Evolutionary conservation across 2,797 vertebrate genomes (phyloP).

Genomic region (Picus viridis): DNA sequence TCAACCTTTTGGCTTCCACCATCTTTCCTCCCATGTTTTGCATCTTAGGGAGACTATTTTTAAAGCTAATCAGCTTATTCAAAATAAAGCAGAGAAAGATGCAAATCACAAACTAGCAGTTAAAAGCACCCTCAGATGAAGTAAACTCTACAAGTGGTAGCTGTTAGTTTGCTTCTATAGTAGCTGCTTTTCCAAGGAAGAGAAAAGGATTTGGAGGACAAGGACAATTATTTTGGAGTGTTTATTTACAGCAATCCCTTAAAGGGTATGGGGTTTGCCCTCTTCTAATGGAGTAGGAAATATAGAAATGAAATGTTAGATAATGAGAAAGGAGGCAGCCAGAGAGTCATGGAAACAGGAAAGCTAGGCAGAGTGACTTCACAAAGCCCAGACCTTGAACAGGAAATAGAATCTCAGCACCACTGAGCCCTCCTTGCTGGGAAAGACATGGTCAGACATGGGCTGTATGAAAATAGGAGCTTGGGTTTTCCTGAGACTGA

Average conservation of each 20-base stretch:
- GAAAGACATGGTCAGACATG: no score
- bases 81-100: slow-evolving; percentile 50
- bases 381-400: not conserved
- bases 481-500: not conserved
- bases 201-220: not conserved
- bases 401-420: no score
- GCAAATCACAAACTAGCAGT: slow-evolving; percentile 13
- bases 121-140: slow-evolving; percentile 1
- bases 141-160: not conserved
- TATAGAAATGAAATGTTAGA: not conserved
- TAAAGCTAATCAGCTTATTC: slow-evolving; percentile 66
- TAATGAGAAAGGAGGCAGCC: not conserved
- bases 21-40: slow-evolving; percentile 61
- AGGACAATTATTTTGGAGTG: not conserved
- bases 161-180: not conserved
- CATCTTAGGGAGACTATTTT: slow-evolving; percentile 60
- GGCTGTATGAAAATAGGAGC: not conserved
- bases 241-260: not conserved
- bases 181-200: not conserved
- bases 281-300: not conserved
- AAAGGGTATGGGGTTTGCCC: not conserved
- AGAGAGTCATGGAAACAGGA: not conserved
- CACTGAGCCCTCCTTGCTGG: no score
- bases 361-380: not conserved
- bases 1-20: slow-evolving; percentile 70